These are phyloP conservation scores for Agrilus planipennis DNA, from an alignment of 1,140 invertebrate species.

Conservation along the genomic window DNA sequence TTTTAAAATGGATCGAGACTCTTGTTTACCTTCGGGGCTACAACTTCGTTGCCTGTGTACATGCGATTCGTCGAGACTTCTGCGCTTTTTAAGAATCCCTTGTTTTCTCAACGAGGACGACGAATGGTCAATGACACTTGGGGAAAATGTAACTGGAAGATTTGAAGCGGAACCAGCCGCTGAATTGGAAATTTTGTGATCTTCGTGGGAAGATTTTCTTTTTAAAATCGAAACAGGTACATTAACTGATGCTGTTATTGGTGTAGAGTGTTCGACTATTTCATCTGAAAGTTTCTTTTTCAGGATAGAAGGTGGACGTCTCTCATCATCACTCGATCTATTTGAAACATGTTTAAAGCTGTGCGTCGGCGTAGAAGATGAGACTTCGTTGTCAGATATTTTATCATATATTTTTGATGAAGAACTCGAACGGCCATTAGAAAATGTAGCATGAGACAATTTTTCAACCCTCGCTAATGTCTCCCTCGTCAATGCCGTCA, in stretches of 20 bases:
- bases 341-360: conserved; percentile 1
- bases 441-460: conserved; percentile 39
- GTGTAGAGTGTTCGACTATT: conserved; percentile 9
- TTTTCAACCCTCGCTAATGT: conserved; percentile 54
- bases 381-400: too few relatives aligned
- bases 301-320: conserved; percentile 22
- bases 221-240: conserved; percentile 63
- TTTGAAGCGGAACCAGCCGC: conserved; percentile 48
- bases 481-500: conserved; percentile 51
- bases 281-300: conserved; percentile 33
- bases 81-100: conserved; percentile 68
- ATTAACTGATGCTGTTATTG: conserved; percentile 32
- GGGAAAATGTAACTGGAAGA: conserved; percentile 59
- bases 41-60: conserved; percentile 52
- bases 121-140: conserved; percentile 50
- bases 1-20: conserved; percentile 54
- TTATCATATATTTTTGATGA: too few relatives aligned
- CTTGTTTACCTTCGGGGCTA: conserved; percentile 48
- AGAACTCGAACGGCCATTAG: conserved; percentile 13
- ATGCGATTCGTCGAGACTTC: conserved; percentile 65
- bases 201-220: conserved; percentile 54
- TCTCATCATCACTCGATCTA: conserved; percentile 8
- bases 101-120: conserved; percentile 43
- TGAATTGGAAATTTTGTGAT: conserved; percentile 55
- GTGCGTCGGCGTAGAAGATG: conserved; percentile 3